phyloP scores from a whole-genome alignment of 2,113 vertebrate genomes.

The Mirounga angustirostris region DNA sequence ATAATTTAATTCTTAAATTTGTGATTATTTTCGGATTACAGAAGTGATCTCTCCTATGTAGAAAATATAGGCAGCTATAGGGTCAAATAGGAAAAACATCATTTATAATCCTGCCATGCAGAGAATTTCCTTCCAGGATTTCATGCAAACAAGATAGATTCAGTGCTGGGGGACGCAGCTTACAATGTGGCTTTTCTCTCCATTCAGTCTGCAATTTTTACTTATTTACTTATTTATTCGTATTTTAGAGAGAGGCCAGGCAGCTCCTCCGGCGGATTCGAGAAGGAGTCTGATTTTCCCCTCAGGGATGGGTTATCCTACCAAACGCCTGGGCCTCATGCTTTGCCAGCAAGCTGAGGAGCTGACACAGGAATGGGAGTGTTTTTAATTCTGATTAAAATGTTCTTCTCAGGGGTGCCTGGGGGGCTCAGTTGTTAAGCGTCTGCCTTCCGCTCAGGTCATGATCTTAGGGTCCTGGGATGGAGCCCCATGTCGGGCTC shows the following conservation, averaged over 20 bases:
- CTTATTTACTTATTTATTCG: too few relatives aligned
- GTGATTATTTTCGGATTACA: background rate
- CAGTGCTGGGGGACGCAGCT: rapidly evolving
- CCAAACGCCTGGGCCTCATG: background rate
- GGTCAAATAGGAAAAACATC: background rate
- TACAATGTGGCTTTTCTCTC: background rate
- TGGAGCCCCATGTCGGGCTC: background rate
- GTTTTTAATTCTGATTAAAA: background rate
- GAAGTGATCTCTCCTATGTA: background rate
- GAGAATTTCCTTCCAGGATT: background rate
- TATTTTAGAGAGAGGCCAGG: background rate
- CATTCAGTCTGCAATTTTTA: background rate
- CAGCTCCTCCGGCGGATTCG: rapidly evolving
- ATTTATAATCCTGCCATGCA: rapidly evolving
- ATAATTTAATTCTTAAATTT: background rate
- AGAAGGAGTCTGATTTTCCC: background rate
- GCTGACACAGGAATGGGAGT: background rate
- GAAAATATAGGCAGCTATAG: background rate
- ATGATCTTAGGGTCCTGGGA: background rate
- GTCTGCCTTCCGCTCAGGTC: background rate
- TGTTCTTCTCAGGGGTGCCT: background rate
- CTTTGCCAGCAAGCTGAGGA: background rate
- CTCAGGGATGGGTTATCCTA: background rate
- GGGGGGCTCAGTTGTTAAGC: background rate
- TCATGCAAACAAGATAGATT: background rate